Conservation (phyloP, 2,888 invertebrate species). For the Leptinotarsa juncta region DNA sequence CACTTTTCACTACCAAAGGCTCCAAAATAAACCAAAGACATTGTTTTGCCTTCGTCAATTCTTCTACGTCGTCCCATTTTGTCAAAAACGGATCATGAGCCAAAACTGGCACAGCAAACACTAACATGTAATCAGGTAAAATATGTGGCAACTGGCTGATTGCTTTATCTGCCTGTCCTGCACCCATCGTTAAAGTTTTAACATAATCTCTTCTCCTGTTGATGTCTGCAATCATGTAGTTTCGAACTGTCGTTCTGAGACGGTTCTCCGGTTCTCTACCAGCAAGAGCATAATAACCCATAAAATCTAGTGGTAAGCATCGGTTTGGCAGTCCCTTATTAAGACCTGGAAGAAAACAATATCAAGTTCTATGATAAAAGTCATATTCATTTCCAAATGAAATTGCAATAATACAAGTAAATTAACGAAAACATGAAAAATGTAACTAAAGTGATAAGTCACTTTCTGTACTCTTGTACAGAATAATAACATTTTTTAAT, state of each 20-base stretch:
- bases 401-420: not conserved
- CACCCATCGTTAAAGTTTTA: conserved; percentile 81
- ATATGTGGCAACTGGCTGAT: conserved; percentile 85
- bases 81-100: conserved; percentile 92
- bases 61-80: conserved; percentile 79
- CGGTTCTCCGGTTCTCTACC: conserved; percentile 90
- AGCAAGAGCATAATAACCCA: conserved; percentile 84
- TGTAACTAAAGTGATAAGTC: no score
- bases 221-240: conserved; percentile 90
- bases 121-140: conserved; percentile 96
- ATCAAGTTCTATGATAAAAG: not conserved
- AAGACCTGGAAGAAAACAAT: conserved; percentile 28
- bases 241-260: conserved; percentile 75
- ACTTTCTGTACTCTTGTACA: no score
- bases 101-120: conserved; percentile 94
- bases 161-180: conserved; percentile 75
- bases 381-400: conserved; percentile 7
- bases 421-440: no score
- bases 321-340: conserved; percentile 82
- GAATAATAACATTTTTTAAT: no score
- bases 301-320: conserved; percentile 92
- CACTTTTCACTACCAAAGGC: conserved; percentile 92
- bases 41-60: conserved; percentile 83
- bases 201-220: conserved; percentile 90
- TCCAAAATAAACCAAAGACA: conserved; percentile 96